Evolutionary conservation across 1,140 invertebrate species (phyloP), one percentile per base, ranked within the genome.

Genomic region (Lasioglossum albipes): DNA sequence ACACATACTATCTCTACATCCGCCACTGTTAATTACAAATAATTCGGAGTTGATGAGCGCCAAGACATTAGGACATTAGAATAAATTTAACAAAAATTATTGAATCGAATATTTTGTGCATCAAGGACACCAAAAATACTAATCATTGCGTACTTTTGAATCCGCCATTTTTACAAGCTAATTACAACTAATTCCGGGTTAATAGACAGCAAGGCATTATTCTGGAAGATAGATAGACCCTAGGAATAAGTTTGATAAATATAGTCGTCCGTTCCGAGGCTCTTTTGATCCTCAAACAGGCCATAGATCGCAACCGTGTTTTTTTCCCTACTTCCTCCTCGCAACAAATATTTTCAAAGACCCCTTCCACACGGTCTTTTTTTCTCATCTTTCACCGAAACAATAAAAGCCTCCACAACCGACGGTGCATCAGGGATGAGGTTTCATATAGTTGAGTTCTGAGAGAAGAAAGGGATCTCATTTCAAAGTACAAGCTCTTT

Each of bases 401-500:
- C 89, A 90, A 90, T 91, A 91, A 90, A 90, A 89, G 88, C 85
- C 87, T 80, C 82, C 82, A 83, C 76, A 75, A 84, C 80, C 86
- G 81, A 69, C 80, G 79, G 88, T 80, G 68, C 79, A 68, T 71
- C 54, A 54, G 64, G 82, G 67, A 88, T 79, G 83, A 57, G 78
- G 81, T 89, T 91, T 91, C 87, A 90, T 91, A 90, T 87, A 88
- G 87, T 91, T 88, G 89, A 88, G 88, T 90, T 91, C 90, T 85
- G 88, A 90, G 88, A 85, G 79, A 89, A 90, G 89, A 91, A 90
- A 91, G 75, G 87, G 86, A 89, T 90, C 89, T 90, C 90, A 86
- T 90, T 90, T 91, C 88, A 85, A 82, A 86, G 82, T 81, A 88
- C 85, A 82, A 85, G 82, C 87, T 89, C 90, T 91, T 90, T 91